Base-by-base conservation (phyloP, 2,113 vertebrate species). In the Echinops telfairi region DNA sequence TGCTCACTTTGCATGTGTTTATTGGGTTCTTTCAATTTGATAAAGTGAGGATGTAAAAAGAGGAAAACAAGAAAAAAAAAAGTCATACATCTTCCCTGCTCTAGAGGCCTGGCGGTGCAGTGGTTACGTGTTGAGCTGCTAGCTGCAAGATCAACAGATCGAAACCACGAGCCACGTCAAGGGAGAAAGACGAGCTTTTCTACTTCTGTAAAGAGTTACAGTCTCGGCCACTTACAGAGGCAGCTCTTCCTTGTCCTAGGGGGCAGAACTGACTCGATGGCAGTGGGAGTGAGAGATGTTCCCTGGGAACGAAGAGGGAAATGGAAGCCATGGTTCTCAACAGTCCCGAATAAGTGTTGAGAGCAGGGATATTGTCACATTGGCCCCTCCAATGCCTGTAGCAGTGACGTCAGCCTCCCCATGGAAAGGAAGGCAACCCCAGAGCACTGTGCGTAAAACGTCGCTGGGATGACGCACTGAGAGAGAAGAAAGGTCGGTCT, bases 1-100 rank as follows among this genome's bases (percentile, higher is more conserved):
- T 87, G 78, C 8, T 94, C 70, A 89, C 68, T 76, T 31, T 89
- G 75, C 79, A 94, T 88, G 68, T 90, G 90, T 86, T 88, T 83
- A 80, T 20, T 71, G 23, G 43, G 36, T 57, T 94, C 75, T 66
- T 89, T 87, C 40, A 66, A 58, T 53, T 73, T 89, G 33, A 38
- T 77, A 75, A 87, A 91, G 77, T 70, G 15, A 85, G 33, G 70
- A 47, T 70, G n/a, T 91, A 22, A 16, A 84, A 73, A 91, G 80
- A 9, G 16, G 27, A 29, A 66, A 70, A 70, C 86, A 71, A 53
- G n/a, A n/a, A n/a, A 53, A 4, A 53, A 53, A 53, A 53, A 53
- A 53, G 10, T 11, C 47, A 53, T 53, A 25, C 60, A 6, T 7
- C 86, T 76, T 36, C 68, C 73, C 57, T 64, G 27, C 23, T 70